phyloP scores from a whole-genome alignment of 2,797 vertebrate genomes.

The Borostomias antarcticus region DNA sequence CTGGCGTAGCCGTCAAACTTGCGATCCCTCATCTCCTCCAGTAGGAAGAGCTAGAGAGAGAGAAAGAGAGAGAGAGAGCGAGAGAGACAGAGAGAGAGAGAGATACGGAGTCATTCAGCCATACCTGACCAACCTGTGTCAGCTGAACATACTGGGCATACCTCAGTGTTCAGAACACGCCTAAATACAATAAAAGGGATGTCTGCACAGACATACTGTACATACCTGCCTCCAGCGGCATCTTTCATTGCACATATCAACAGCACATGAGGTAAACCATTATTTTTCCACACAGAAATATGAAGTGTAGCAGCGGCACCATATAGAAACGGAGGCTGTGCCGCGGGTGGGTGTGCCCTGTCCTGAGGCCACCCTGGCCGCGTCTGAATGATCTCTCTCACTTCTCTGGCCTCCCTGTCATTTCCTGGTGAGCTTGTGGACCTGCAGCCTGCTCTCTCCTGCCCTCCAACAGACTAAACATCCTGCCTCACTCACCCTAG shows the following conservation, averaged over 20 bases:
- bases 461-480: conserved; percentile 76
- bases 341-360: background rate
- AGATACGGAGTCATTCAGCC: background rate
- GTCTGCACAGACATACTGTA: conserved; percentile 25
- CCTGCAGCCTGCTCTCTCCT: conserved; percentile 48
- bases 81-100: background rate
- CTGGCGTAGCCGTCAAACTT: conserved; percentile 95
- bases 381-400: conserved; percentile 22
- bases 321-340: background rate
- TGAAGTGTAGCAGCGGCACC: no score
- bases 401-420: conserved; percentile 34
- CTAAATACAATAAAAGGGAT: conserved; percentile 20
- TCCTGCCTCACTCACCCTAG: conserved; percentile 65
- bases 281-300: no score
- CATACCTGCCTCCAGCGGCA: conserved; percentile 12
- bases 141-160: conserved; percentile 21
- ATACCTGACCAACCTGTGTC: conserved; percentile 20
- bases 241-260: background rate
- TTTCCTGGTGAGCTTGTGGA: conserved; percentile 60
- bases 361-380: background rate
- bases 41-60: conserved; percentile 85
- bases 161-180: conserved; percentile 13
- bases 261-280: background rate
- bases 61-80: conserved; percentile 13
- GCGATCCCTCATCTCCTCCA: conserved; percentile 96